Evolutionary conservation across 2,888 invertebrate species (phyloP).

Genomic region (Dynastes tityus): DNA sequence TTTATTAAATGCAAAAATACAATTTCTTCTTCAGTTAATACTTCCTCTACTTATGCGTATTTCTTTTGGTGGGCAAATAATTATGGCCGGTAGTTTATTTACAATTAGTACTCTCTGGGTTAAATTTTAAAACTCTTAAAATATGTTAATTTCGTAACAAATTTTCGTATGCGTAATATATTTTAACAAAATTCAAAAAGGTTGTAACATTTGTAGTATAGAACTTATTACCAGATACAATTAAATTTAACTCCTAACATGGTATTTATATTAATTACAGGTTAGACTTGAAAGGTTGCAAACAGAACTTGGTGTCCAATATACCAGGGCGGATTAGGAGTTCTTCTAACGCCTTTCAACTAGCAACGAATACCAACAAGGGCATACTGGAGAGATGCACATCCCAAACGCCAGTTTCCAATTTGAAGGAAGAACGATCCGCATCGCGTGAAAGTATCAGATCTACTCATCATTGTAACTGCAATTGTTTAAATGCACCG

Average conservation of each 20-base stretch:
- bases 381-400: constrained; percentile 81
- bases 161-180: too few species aligned
- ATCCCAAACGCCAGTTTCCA: constrained; percentile 85
- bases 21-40: too few species aligned
- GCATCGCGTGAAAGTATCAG: constrained; percentile 88
- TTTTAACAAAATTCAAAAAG: too few species aligned
- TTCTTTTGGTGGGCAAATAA: too few species aligned
- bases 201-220: too few species aligned
- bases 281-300: constrained; percentile 70
- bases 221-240: too few species aligned
- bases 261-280: constrained; percentile 60
- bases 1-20: too few species aligned
- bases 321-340: constrained; percentile 73
- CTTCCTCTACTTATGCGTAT: too few species aligned
- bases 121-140: too few species aligned
- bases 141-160: too few species aligned
- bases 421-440: constrained; percentile 86
- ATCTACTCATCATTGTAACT: constrained; percentile 80
- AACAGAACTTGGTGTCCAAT: constrained; percentile 69
- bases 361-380: constrained; percentile 76
- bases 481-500: constrained; percentile 73
- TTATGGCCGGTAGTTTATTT: too few species aligned
- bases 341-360: constrained; percentile 78
- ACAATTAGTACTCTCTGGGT: too few species aligned
- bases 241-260: not conserved